A percentile compares a stretch with the other conserved stretches of the same genome.
phyloP scores from a whole-genome alignment of 2,888 invertebrate genomes.

The Plagodis pulveraria region DNA sequence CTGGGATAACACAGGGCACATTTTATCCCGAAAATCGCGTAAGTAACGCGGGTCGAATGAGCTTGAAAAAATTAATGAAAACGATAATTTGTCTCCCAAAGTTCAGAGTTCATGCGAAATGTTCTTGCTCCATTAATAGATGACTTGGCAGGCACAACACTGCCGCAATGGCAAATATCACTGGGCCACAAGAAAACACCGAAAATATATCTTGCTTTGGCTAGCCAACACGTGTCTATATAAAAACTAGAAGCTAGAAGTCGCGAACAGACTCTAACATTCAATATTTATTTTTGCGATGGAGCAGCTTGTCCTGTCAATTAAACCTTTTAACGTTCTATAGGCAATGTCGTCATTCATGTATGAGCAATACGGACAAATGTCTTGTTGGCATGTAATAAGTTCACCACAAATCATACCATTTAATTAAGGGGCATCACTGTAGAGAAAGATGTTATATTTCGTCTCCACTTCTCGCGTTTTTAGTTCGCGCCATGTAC shows the following conservation, averaged over 20 bases:
- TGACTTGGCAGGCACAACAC: constrained; percentile 67
- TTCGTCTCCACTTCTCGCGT: no score
- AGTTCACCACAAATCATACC: constrained; percentile 39
- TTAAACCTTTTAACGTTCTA: constrained; percentile 47
- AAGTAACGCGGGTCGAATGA: no score
- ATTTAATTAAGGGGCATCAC: no score
- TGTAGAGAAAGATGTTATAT: no score
- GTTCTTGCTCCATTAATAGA: constrained; percentile 59
- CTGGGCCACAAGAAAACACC: constrained; percentile 66
- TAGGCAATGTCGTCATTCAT: constrained; percentile 44
- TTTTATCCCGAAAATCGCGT: no score
- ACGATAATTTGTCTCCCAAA: constrained; percentile 39
- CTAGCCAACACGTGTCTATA: constrained; percentile 2
- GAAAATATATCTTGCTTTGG: constrained; percentile 45
- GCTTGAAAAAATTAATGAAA: no score
- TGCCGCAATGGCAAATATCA: constrained; percentile 71
- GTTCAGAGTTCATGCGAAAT: constrained; percentile 69
- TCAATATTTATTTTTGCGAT: constrained; percentile 9
- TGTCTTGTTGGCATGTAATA: constrained; percentile 36
- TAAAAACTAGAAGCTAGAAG: no score
- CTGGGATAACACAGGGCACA: no score
- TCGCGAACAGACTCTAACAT: not conserved
- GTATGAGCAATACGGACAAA: constrained; percentile 27
- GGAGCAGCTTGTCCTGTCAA: constrained; percentile 32
- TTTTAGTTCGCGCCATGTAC: no score